Evolutionary conservation across 2,113 vertebrate genomes (phyloP).

Genomic region (Aptenodytes forsteri): DNA sequence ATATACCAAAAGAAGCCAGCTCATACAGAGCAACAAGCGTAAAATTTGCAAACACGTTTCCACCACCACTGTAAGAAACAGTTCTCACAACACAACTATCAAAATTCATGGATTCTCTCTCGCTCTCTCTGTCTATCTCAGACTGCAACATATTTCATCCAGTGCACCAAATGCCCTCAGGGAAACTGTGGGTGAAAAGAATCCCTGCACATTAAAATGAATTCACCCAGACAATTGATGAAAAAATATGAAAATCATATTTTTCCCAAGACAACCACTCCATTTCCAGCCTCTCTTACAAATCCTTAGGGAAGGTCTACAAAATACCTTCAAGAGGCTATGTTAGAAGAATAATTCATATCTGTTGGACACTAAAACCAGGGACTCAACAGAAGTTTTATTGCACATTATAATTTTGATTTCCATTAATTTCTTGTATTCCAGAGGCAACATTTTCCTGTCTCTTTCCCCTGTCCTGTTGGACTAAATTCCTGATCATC

Average conservation of each 20-base stretch:
- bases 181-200: conserved; percentile 5
- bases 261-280: neutral
- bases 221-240: neutral
- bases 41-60: neutral
- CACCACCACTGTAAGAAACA: neutral
- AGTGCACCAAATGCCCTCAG: neutral
- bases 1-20: neutral
- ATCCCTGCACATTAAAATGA: neutral
- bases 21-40: neutral
- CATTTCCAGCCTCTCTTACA: neutral
- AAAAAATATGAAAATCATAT: conserved; percentile 20
- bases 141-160: neutral
- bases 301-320: neutral
- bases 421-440: neutral
- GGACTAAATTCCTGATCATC: neutral
- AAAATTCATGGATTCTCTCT: neutral
- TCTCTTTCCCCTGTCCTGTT: neutral
- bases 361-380: neutral
- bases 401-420: neutral
- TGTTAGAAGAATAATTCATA: neutral
- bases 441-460: neutral
- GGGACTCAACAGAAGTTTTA: neutral
- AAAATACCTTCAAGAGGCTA: neutral
- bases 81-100: neutral
- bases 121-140: neutral